A percentile compares a stretch with the other conserved stretches of the same genome.
Conservation (phyloP, 1,140 invertebrate species). For the Tetramorium simillimum region DNA sequence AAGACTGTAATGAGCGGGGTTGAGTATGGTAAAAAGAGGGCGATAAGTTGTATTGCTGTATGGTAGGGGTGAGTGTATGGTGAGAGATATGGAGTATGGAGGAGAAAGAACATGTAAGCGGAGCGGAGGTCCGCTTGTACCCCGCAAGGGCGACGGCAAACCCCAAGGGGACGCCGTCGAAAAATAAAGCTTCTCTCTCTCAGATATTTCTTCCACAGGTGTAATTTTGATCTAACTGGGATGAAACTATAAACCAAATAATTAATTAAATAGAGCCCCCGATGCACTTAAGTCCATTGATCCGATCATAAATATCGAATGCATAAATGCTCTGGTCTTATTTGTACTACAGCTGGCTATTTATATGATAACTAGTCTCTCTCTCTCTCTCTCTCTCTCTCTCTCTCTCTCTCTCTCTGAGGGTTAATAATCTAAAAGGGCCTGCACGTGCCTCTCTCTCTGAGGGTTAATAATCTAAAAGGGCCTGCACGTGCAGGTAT, state of each 20-base stretch:
- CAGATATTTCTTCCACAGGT: background rate
- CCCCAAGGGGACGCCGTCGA: no score
- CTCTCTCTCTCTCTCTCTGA: background rate
- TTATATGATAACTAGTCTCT: constrained; percentile 23
- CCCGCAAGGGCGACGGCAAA: no score
- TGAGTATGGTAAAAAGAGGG: no score
- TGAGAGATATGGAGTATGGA: no score
- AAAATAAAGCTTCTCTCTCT: no score
- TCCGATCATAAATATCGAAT: constrained; percentile 2
- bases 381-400: background rate
- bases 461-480: constrained; percentile 33
- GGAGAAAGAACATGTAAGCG: no score
- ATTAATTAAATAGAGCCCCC: background rate
- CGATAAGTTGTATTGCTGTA: no score
- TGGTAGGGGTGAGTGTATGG: no score
- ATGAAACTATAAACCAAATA: background rate
- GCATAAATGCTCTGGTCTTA: background rate
- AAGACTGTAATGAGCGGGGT: no score
- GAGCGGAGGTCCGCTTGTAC: no score
- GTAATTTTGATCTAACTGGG: background rate
- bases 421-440: constrained; percentile 28
- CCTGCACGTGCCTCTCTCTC: background rate
- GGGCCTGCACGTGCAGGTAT: background rate
- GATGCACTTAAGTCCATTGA: background rate
- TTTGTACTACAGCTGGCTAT: background rate